phyloP scores from a whole-genome alignment of 2,888 invertebrate species.

The Apomyelois bistriatella region DNA sequence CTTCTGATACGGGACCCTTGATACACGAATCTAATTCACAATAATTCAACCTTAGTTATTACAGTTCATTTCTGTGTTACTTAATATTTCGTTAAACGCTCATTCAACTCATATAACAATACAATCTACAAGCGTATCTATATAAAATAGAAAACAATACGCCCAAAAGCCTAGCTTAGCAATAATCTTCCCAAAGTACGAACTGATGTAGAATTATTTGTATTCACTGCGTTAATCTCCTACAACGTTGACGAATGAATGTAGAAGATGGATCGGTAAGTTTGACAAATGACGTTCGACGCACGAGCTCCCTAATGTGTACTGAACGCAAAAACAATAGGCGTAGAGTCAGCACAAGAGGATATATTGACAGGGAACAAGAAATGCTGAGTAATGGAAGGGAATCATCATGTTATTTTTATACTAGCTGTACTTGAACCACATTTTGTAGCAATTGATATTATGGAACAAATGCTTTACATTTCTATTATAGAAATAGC shows the following conservation, averaged over 20 bases:
- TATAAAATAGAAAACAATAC: not conserved
- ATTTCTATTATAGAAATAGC: too few species aligned
- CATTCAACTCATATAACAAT: too few species aligned
- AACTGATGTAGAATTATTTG: conserved; percentile 3
- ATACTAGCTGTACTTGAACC: not conserved
- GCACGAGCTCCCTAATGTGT: not conserved
- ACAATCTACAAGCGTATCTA: too few species aligned
- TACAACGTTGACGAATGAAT: conserved; percentile 51
- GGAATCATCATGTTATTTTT: not conserved
- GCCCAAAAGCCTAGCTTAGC: not conserved
- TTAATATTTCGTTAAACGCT: too few species aligned
- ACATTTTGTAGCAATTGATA: too few species aligned
- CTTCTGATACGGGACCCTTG: too few species aligned
- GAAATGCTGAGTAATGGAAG: not conserved
- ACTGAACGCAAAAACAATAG: conserved; percentile 2
- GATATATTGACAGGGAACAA: not conserved
- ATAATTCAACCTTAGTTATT: too few species aligned
- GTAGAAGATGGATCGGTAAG: conserved; percentile 51
- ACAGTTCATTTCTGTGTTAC: too few species aligned
- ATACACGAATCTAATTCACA: too few species aligned
- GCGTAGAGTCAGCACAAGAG: not conserved
- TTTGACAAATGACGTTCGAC: conserved; percentile 50
- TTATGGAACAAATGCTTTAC: too few species aligned
- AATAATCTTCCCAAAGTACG: not conserved
- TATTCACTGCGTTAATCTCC: conserved; percentile 9